Evolutionary conservation across 2,113 vertebrate genomes (phyloP).

Genomic region (Sclerurus mexicanus): DNA sequence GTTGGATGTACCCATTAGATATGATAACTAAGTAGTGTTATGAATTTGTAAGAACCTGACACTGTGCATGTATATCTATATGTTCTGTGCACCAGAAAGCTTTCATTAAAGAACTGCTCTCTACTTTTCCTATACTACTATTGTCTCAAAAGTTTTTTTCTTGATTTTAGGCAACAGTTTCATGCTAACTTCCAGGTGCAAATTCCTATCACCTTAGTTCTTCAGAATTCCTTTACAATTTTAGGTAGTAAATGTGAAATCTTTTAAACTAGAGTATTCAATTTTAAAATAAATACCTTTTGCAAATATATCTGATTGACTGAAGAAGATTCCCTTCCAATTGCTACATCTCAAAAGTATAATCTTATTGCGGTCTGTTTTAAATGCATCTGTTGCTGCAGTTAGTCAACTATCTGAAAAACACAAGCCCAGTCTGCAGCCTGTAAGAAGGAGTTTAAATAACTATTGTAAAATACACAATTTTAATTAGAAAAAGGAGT

Average conservation of each 20-base stretch:
- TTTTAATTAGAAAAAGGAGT: neutral
- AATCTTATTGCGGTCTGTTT: neutral
- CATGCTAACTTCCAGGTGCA: neutral
- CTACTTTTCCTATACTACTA: no score
- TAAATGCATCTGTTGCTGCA: neutral
- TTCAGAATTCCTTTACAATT: neutral
- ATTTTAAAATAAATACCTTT: neutral
- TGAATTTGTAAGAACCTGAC: no score
- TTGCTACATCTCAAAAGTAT: neutral
- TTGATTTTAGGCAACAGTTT: neutral
- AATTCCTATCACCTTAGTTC: neutral
- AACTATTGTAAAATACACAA: neutral
- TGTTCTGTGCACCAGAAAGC: no score
- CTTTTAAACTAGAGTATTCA: neutral
- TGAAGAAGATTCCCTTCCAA: neutral
- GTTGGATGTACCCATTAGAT: no score
- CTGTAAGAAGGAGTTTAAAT: neutral
- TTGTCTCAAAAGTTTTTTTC: no score
- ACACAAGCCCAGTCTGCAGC: neutral
- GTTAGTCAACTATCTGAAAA: neutral
- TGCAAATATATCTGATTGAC: neutral
- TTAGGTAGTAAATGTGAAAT: neutral
- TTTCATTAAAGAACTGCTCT: no score
- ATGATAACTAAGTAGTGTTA: no score
- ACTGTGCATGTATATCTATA: no score